phyloP scores from a whole-genome alignment of 64 coral and sea anemone species.

The Stylophora pistillata region DNA sequence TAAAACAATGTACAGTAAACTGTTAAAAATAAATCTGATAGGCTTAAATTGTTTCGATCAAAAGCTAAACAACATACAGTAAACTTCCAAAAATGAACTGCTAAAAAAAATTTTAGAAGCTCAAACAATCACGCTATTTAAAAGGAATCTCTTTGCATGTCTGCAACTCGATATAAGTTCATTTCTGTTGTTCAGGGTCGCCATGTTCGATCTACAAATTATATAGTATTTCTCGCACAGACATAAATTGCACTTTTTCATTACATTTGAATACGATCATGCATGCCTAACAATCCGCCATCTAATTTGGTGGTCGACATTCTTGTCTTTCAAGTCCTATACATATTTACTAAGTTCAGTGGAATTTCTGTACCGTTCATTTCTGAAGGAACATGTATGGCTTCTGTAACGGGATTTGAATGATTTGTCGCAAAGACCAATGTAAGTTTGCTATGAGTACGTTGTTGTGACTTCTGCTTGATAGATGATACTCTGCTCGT shows the following conservation, averaged over 20 bases:
- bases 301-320: not conserved
- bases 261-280: not conserved
- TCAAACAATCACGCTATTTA: not conserved
- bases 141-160: conserved; percentile 1
- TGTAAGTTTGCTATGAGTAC: conserved; percentile 36
- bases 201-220: not conserved
- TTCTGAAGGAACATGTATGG: conserved; percentile 58
- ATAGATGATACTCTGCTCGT: conserved; percentile 20
- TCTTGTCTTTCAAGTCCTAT: conserved; percentile 49
- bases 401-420: conserved; percentile 36
- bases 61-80: too few relatives aligned
- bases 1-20: too few relatives aligned
- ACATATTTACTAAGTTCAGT: conserved; percentile 52
- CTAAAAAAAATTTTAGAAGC: too few relatives aligned
- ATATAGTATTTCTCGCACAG: not conserved
- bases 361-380: conserved; percentile 29
- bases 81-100: too few relatives aligned
- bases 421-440: conserved; percentile 31
- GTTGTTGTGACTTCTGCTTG: conserved; percentile 31
- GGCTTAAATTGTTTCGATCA: too few relatives aligned
- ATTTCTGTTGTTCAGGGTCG: conserved; percentile 4
- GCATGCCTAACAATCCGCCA: conserved; percentile 13
- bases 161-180: conserved; percentile 19
- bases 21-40: too few relatives aligned
- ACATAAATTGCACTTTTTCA: conserved; percentile 3